Base-by-base conservation (phyloP, 2,797 vertebrate species). In the Rachycentron canadum region DNA sequence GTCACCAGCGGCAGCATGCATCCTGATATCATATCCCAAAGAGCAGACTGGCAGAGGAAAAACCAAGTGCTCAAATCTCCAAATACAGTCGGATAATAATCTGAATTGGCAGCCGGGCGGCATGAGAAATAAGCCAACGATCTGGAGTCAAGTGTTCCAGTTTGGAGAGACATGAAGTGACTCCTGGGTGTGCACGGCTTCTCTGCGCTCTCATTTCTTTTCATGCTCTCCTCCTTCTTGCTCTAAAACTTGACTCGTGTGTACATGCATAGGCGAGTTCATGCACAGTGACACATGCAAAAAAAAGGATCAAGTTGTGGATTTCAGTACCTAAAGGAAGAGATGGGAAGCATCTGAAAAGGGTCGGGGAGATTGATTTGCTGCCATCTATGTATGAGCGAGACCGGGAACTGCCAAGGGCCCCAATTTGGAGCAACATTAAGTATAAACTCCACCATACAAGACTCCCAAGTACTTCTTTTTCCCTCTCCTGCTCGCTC, bases 341-440 rank as follows among this genome's bases (percentile, higher is more conserved):
- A 62, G 57, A 84, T 38, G 25, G 65, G 41, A 34, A 73, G 49
- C 16, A 30, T 53, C 71, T 68, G 72, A 79, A 67, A 82, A 67
- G 41, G 67, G 75, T 14, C 2, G 28, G 7, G 7, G 41, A 81
- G 77, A 78, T 57, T 89, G 85, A 90, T 87, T 73, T 28, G 76
- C 81, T 85, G 84, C 87, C 88, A 87, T 59, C 79, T 85, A 69
- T 81, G 81, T 80, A 66, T 85, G 89, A 90, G 82, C 50, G 26
- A 64, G 41, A 69, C 73, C 36, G 49, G 78, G 47, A 84, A 70
- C 73, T 81, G 85, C 84, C 82, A 76, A 79, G 23, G 73, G 79
- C 84, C 88, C 83, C 84, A 86, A 86, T 91, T 93, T 91, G 88
- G 89, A 91, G 84, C 78, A 74, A 86, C 83, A 77, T 86, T 63